These are phyloP conservation scores for Poecilia gillii DNA, from an alignment of 2,797 vertebrate genomes.

Conservation along the genomic window DNA sequence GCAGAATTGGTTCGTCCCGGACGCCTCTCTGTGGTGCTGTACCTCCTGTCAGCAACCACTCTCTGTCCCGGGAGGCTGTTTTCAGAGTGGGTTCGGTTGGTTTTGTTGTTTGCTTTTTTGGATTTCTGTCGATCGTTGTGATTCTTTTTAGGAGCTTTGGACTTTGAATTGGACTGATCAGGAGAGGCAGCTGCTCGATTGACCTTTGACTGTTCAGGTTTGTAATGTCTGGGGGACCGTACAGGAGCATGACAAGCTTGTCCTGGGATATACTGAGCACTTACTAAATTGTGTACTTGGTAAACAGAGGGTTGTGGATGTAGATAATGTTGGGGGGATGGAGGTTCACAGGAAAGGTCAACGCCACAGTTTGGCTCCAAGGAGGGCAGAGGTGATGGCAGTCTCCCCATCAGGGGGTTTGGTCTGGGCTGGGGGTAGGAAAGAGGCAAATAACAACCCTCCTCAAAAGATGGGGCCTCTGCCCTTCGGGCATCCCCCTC, in stretches of 20 bases:
- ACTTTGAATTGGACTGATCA: constrained; percentile 63
- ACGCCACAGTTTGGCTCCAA: constrained; percentile 71
- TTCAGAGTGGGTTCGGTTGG: constrained; percentile 86
- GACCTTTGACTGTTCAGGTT: constrained; percentile 57
- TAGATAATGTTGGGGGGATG: constrained; percentile 71
- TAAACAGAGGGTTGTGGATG: constrained; percentile 63
- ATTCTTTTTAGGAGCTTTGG: constrained; percentile 75
- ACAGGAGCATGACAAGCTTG: constrained; percentile 66
- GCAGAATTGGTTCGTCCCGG: constrained; percentile 45
- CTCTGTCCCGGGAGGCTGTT: constrained; percentile 84
- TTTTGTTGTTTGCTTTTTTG: constrained; percentile 77
- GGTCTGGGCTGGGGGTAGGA: constrained; percentile 71
- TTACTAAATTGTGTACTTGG: constrained; percentile 79
- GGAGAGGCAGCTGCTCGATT: constrained; percentile 69
- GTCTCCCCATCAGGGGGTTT: constrained; percentile 67
- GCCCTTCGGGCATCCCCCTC: constrained; percentile 64
- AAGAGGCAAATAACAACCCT: constrained; percentile 71
- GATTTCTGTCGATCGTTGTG: constrained; percentile 73
- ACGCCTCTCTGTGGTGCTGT: constrained; percentile 82
- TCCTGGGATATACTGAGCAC: constrained; percentile 83
- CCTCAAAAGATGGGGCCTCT: constrained; percentile 70
- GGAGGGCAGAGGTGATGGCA: constrained; percentile 71
- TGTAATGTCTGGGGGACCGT: constrained; percentile 66
- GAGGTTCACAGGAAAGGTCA: constrained; percentile 69
- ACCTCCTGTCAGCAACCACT: constrained; percentile 76